Conservation (phyloP, 2,888 invertebrate genomes). For the Hydrotaea cyrtoneurina region DNA sequence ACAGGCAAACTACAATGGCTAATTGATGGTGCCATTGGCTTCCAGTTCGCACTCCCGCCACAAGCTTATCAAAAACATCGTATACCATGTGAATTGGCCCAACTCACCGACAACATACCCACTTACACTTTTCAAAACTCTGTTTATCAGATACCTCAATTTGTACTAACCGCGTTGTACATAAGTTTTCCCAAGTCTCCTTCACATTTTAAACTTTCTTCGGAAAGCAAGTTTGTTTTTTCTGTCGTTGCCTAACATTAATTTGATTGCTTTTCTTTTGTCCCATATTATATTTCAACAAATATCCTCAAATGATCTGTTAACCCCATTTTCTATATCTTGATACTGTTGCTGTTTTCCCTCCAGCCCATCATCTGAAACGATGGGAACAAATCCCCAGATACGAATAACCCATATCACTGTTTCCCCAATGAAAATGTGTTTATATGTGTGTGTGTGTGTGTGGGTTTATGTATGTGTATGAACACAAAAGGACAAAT, state of each 20-base stretch:
- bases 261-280: neutral
- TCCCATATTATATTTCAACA: neutral
- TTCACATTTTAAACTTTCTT: neutral
- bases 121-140: no score
- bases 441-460: no score
- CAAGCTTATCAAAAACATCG: no score
- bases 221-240: neutral
- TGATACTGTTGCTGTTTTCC: neutral
- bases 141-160: no score
- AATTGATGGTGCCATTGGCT: no score
- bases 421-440: slow-evolving; percentile 35
- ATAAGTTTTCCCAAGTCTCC: neutral
- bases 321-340: slow-evolving; percentile 40
- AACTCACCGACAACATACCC: no score
- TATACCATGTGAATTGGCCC: no score
- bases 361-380: neutral
- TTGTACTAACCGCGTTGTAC: no score
- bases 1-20: no score
- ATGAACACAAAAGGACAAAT: slow-evolving; percentile 10
- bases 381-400: slow-evolving; percentile 38
- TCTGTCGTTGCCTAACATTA: neutral
- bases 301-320: slow-evolving; percentile 34
- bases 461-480: no score
- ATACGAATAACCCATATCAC: slow-evolving; percentile 46
- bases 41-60: no score